These are phyloP conservation scores for Anhinga anhinga DNA, from an alignment of 2,113 vertebrate species.

Conservation along the genomic window DNA sequence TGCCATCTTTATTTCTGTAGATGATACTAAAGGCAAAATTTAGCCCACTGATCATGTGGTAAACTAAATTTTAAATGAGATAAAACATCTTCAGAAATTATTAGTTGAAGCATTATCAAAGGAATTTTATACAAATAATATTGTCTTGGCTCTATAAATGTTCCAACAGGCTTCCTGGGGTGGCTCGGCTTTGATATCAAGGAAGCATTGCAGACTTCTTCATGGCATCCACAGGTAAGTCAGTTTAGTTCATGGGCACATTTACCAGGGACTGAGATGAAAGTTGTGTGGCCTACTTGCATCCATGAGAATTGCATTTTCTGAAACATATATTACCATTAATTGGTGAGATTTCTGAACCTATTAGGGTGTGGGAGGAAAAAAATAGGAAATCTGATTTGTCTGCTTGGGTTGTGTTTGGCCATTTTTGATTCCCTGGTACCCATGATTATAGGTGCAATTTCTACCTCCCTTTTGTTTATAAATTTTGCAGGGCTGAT, in stretches of 20 bases:
- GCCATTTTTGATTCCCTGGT: neutral
- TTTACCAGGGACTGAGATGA: neutral
- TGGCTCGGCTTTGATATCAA: conserved; percentile 82
- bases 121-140: neutral
- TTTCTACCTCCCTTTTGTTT: neutral
- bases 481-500: conserved; percentile 70
- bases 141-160: neutral
- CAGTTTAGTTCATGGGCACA: neutral
- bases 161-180: conserved; percentile 86
- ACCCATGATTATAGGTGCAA: neutral
- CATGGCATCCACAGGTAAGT: conserved; percentile 81
- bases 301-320: neutral
- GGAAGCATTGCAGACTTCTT: conserved; percentile 76
- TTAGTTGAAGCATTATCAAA: neutral
- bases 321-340: neutral
- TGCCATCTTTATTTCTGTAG: neutral
- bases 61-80: neutral
- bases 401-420: neutral
- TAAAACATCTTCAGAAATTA: neutral
- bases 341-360: neutral
- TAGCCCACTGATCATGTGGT: neutral
- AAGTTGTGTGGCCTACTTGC: neutral
- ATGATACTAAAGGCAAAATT: neutral
- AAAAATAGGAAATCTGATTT: neutral
- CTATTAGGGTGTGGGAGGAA: neutral